phyloP scores from a whole-genome alignment of 2,113 vertebrate genomes.

The Argyrosomus japonicus region DNA sequence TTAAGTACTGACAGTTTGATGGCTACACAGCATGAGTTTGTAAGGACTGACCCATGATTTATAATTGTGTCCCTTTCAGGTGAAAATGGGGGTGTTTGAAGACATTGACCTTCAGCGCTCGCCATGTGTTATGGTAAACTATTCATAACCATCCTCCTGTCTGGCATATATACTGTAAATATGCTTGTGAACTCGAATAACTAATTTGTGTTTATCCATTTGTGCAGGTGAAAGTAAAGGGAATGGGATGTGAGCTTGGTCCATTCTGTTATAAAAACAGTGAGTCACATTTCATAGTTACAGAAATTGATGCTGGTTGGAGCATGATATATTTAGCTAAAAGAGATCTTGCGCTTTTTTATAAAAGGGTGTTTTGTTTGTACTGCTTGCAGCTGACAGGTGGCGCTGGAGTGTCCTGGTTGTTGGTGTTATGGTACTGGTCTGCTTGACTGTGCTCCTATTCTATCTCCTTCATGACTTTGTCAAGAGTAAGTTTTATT shows the following conservation, averaged over 20 bases:
- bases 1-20: background rate
- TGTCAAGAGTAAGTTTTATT: conserved; percentile 84
- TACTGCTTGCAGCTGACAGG: conserved; percentile 68
- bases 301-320: background rate
- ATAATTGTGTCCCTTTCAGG: conserved; percentile 44
- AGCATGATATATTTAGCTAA: background rate
- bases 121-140: conserved; percentile 89
- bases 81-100: conserved; percentile 72
- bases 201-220: conserved; percentile 23
- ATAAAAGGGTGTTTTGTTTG: background rate
- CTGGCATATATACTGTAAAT: background rate
- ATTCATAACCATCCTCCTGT: background rate
- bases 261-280: conserved; percentile 75
- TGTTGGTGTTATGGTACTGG: conserved; percentile 76
- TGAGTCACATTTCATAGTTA: conserved; percentile 57
- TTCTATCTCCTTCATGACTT: conserved; percentile 73
- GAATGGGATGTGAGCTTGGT: conserved; percentile 54
- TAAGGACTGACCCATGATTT: background rate
- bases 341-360: background rate
- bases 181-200: background rate
- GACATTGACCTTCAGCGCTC: conserved; percentile 77
- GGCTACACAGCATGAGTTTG: background rate
- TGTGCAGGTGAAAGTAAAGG: conserved; percentile 73
- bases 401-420: conserved; percentile 77
- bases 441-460: conserved; percentile 71